These are phyloP conservation scores for Phoenicopterus ruber DNA, from an alignment of 2,113 vertebrate species.

Conservation along the genomic window DNA sequence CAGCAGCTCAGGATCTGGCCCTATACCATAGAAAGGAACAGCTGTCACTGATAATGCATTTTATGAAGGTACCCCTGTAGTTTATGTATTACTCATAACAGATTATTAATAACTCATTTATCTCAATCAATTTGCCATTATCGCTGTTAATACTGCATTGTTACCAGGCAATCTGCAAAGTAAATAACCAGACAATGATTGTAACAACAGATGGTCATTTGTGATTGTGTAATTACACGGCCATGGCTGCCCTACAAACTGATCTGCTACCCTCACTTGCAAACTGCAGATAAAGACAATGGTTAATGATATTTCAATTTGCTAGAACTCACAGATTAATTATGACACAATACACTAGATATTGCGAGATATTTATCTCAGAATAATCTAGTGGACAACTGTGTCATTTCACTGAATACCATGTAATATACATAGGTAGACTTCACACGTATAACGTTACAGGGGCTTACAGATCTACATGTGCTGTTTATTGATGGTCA, in stretches of 20 bases:
- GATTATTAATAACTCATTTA: constrained; percentile 49
- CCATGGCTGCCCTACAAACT: constrained; percentile 25
- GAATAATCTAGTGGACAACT: neutral
- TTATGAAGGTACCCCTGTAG: neutral
- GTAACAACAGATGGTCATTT: constrained; percentile 55
- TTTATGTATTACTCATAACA: neutral
- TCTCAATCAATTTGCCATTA: constrained; percentile 58
- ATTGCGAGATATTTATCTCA: neutral
- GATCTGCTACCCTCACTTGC: constrained; percentile 4
- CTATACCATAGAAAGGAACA: neutral
- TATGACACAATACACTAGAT: neutral
- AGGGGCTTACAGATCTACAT: neutral
- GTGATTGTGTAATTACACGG: constrained; percentile 12
- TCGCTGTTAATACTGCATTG: neutral
- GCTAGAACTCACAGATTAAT: neutral
- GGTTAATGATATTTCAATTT: neutral
- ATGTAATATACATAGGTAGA: neutral
- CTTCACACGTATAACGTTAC: rapidly evolving
- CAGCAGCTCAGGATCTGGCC: neutral
- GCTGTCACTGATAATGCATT: neutral
- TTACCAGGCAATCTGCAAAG: constrained; percentile 24
- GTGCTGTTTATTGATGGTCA: neutral
- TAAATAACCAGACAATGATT: constrained; percentile 11
- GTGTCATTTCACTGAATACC: neutral
- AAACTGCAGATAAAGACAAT: constrained; percentile 18